Evolutionary conservation across 2,113 vertebrate genomes (phyloP), one percentile per base, ranked within the genome.

Genomic region (Maccullochella peelii): DNA sequence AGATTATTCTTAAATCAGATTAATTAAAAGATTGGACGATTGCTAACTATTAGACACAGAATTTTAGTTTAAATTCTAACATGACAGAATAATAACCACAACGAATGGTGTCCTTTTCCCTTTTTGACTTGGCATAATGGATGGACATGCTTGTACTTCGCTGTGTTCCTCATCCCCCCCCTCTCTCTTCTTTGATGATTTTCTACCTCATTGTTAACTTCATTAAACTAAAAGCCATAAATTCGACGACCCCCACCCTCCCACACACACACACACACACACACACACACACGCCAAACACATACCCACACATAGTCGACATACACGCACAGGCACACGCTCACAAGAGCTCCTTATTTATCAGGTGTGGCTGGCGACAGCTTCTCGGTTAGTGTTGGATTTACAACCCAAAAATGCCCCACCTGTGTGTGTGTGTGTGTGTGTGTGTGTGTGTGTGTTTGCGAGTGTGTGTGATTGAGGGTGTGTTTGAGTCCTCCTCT

Each of bases 151-250:
- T 67, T 80, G 54, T 55, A 5, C 42, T 61, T 25, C 15, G 1
- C 40, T 67, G 42, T 69, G 67, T 62, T 42, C 54, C 44, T 21
- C n/a, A n/a, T n/a, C n/a, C 72, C 44, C 61, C 30, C 23, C 8
- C 15, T n/a, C 18, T 8, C 23, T 58, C 33, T 63, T 44, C 33
- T 70, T 73, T 86, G 70, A 89, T 84, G 50, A 73, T 91, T 79
- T 81, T 84, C 73, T 85, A 77, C 87, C 83, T 91, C 80, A 82
- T 79, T 94, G 88, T 86, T 88, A 79, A 88, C 80, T 83, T 90
- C 77, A 92, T 92, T 88, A 86, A 88, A 84, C 80, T 84, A 67
- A 93, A 89, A 88, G 77, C 73, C 52, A 77, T 89, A 83, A 84
- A 89, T 92, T 73, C 1, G 18, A 65, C 40, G n/a, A n/a, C 42